A percentile compares a stretch with the other conserved stretches of the same genome.
These are phyloP conservation scores for Edolisoma coerulescens DNA, from an alignment of 2,113 vertebrate species.

Conservation along the genomic window DNA sequence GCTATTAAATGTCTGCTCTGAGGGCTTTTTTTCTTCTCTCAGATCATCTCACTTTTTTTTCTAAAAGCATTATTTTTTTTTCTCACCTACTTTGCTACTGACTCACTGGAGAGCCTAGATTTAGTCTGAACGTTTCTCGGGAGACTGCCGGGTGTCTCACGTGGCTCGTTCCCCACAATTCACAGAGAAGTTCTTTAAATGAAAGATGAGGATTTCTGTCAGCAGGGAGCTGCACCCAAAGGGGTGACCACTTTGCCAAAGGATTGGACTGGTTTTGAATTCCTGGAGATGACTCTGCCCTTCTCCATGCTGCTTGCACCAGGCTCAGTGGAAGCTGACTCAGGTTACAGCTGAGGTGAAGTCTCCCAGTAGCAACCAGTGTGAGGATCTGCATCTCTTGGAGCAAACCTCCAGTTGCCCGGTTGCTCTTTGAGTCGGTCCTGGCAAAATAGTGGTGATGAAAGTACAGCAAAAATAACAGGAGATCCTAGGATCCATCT, in stretches of 20 bases:
- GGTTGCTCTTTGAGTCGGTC: not conserved
- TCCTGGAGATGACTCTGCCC: not conserved
- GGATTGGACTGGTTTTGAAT: not conserved
- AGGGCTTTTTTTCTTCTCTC: not conserved
- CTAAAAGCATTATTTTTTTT: not conserved
- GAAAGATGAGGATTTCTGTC: not conserved
- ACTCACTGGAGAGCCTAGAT: slow-evolving; percentile 31
- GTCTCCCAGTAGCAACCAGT: not conserved
- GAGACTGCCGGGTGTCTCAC: not conserved
- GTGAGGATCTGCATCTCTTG: not conserved
- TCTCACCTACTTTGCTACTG: slow-evolving; percentile 24
- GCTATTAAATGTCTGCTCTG: not conserved
- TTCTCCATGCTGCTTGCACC: not conserved
- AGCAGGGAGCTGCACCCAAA: not conserved
- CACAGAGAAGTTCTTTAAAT: not conserved
- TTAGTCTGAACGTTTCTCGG: slow-evolving; percentile 20
- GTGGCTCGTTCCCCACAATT: not conserved
- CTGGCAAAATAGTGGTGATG: not conserved
- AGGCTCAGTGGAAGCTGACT: not conserved
- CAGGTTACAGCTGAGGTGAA: not conserved
- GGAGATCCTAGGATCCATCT: not conserved
- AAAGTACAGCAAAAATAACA: not conserved
- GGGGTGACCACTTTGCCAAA: not conserved
- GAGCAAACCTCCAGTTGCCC: not conserved
- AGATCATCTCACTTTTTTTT: not conserved